Evolutionary conservation across 2,888 invertebrate species (phyloP).

Genomic region (Eupithecia exiguata): DNA sequence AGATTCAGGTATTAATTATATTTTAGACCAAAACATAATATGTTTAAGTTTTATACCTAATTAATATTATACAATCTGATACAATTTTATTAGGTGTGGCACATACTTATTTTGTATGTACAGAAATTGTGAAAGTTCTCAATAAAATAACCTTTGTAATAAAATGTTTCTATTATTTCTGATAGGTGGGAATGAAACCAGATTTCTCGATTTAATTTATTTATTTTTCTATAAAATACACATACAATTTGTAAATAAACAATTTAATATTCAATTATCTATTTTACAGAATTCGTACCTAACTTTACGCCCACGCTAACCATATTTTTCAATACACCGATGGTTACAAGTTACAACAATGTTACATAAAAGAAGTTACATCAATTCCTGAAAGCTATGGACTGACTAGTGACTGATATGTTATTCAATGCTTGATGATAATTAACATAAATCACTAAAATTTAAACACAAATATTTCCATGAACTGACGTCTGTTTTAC

Average conservation of each 20-base stretch:
- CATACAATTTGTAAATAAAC: conserved; percentile 84
- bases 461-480: conserved; percentile 19
- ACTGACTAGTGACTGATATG: conserved; percentile 66
- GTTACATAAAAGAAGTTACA: conserved; percentile 22
- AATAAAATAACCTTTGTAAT: conserved; percentile 23
- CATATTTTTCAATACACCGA: conserved; percentile 45
- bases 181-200: conserved; percentile 45
- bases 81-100: neutral
- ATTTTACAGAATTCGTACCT: conserved; percentile 73
- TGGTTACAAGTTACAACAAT: conserved; percentile 37
- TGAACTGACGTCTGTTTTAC: conserved; percentile 1
- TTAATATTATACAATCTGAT: neutral
- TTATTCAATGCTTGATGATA: conserved; percentile 57
- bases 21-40: conserved; percentile 11
- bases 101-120: conserved; percentile 20
- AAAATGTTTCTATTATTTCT: conserved; percentile 10
- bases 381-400: conserved; percentile 42
- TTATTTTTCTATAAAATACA: conserved; percentile 83
- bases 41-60: conserved; percentile 8
- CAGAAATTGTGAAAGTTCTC: conserved; percentile 21
- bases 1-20: neutral
- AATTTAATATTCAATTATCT: conserved; percentile 81
- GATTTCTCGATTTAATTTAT: conserved; percentile 59
- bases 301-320: conserved; percentile 65
- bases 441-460: conserved; percentile 27